phyloP scores from a whole-genome alignment of 2,113 vertebrate genomes.

The Furnarius figulus region DNA sequence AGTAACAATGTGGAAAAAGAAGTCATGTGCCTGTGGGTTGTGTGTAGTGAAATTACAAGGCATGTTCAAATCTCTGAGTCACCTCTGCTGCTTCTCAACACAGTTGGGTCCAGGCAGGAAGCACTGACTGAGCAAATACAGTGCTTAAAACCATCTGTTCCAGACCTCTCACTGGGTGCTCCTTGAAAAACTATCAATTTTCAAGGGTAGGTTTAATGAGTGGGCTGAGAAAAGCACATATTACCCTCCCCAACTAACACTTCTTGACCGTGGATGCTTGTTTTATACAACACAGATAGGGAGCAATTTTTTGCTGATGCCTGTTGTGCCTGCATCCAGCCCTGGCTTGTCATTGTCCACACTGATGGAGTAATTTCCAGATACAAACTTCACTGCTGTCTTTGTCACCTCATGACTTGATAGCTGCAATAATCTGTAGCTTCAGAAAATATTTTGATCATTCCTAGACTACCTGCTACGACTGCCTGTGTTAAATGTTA shows the following conservation, averaged over 20 bases:
- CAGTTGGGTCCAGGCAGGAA: not conserved
- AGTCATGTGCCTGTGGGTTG: not conserved
- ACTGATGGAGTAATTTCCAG: not conserved
- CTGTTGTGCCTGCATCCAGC: not conserved
- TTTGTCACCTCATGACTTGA: not conserved
- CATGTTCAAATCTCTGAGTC: not conserved
- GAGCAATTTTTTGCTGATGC: not conserved
- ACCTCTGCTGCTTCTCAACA: not conserved
- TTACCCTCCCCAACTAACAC: rapidly evolving
- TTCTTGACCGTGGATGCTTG: not conserved
- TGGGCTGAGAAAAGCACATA: not conserved
- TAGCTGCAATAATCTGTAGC: not conserved
- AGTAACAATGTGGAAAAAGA: not conserved
- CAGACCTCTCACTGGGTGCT: not conserved
- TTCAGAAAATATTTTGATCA: not conserved
- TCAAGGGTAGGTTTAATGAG: not conserved
- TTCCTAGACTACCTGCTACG: not conserved
- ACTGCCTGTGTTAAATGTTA: not conserved
- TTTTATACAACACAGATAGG: not conserved
- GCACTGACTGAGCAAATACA: not conserved
- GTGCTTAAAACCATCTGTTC: not conserved
- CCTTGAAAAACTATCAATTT: not conserved
- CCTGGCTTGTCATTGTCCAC: not conserved
- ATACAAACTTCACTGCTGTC: not conserved
- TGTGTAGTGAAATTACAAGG: conserved; percentile 12